Evolutionary conservation across 2,888 invertebrate genomes (phyloP), one percentile per base, ranked within the genome.

Genomic region (Plebejus anna): DNA sequence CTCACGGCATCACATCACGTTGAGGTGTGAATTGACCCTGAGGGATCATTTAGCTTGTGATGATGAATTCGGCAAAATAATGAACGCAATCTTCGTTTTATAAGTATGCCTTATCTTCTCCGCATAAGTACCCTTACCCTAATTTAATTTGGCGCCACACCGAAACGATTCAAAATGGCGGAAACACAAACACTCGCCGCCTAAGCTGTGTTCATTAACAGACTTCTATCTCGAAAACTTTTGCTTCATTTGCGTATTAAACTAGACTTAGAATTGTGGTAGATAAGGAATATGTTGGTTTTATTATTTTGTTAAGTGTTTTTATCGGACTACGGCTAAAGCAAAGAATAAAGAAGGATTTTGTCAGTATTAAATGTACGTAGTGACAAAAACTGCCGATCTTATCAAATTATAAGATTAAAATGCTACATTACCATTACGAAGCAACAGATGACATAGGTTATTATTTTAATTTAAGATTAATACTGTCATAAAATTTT

Each of bases 141-240:
- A 66, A 66, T 66, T 66, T 66, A 32, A 66, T 66, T 66, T 66
- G 32, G 66, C 66, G 66, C 66, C 66, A 36, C 32, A 66, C 32
- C 6, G 61, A 28, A 61, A 61, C 61, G 61, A 9, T 32, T 36
- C 66, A 66, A 66, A 66, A 66, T 66, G 66, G 66, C 66, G 66
- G 66, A 66, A 66, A 66, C 66, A 66, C 61, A 66, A 66, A 66
- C 66, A 66, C 66, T 66, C 66, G 66, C 66, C 66, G 66, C 66
- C 66, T 66, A 66, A 66, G 66, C 66, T 66, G 13, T 66, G 13
- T 32, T 66, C 66, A 66, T 66, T 66, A 66, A 66, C 32, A 32
- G 32, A 66, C 66, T 32, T 13, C 66, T 66, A 32, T 66, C 66
- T 66, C 32, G 11, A 13, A 36, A 66, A 66, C 66, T 66, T 61